These are phyloP conservation scores for Oncorhynchus clarkii DNA, from an alignment of 2,113 vertebrate genomes.

Conservation along the genomic window DNA sequence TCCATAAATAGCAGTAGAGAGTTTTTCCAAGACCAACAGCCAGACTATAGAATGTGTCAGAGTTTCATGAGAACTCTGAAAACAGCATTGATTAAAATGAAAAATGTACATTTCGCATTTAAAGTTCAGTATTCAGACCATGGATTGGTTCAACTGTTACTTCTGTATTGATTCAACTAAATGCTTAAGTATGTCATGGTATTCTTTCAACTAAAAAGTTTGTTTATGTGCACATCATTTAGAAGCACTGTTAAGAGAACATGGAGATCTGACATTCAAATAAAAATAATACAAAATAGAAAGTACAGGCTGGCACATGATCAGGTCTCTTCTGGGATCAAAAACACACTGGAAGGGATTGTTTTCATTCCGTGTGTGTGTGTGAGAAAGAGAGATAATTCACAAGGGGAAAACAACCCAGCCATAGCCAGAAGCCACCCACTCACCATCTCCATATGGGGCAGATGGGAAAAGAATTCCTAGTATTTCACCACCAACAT, in stretches of 20 bases:
- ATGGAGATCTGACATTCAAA: neutral
- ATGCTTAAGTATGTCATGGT: neutral
- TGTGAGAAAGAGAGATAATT: constrained; percentile 6
- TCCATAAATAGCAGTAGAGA: constrained; percentile 7
- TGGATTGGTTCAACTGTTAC: neutral
- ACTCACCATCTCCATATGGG: constrained; percentile 24
- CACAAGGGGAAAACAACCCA: constrained; percentile 1
- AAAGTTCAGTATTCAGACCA: neutral
- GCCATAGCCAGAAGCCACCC: constrained; percentile 30
- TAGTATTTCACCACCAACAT: constrained; percentile 23
- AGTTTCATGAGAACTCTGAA: neutral
- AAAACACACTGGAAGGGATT: constrained; percentile 28
- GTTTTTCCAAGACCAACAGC: neutral
- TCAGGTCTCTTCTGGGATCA: constrained; percentile 13
- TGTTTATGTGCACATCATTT: neutral
- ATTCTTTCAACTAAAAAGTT: neutral
- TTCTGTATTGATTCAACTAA: neutral
- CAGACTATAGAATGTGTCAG: neutral
- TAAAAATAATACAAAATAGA: neutral
- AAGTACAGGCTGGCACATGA: constrained; percentile 41
- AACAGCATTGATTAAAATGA: neutral
- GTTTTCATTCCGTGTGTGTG: neutral
- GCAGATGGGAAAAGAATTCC: constrained; percentile 34
- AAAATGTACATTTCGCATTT: neutral
- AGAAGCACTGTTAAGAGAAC: neutral